Conservation (phyloP, 2,113 vertebrate genomes). For the Rynchops niger region DNA sequence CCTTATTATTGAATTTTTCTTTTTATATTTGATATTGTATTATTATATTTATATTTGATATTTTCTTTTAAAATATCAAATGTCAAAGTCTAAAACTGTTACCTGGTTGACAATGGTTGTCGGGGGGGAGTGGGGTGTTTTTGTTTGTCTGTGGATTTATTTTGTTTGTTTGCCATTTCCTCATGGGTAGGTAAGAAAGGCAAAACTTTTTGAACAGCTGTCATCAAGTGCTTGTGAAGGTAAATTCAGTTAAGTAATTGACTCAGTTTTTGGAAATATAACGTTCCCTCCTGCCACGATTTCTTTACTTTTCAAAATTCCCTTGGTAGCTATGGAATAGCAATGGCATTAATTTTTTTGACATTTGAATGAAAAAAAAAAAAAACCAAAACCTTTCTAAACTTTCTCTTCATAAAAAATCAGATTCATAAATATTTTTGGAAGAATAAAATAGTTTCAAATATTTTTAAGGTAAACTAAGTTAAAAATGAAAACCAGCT, state of each 20-base stretch:
- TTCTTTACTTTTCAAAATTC: not conserved
- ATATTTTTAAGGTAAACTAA: not conserved
- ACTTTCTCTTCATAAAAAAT: not conserved
- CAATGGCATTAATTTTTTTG: not conserved
- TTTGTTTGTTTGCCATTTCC: not conserved
- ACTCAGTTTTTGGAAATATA: not conserved
- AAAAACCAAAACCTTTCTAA: not conserved
- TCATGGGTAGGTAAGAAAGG: not conserved
- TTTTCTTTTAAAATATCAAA: not conserved
- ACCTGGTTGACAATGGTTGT: not conserved
- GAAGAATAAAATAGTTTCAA: not conserved
- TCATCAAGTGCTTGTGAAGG: not conserved
- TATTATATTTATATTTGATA: too few relatives aligned
- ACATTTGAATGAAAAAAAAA: not conserved
- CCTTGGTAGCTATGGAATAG: not conserved
- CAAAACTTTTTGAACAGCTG: not conserved
- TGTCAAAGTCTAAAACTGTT: not conserved
- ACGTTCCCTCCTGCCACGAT: accelerated
- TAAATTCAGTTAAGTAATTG: not conserved
- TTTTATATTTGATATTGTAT: not conserved
- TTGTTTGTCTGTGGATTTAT: not conserved
- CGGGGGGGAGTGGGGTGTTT: accelerated
- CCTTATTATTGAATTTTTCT: not conserved
- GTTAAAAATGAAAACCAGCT: not conserved
- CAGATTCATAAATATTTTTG: not conserved